Evolutionary conservation across 2,113 vertebrate genomes (phyloP).

Genomic region (Odontophorus gujanensis): DNA sequence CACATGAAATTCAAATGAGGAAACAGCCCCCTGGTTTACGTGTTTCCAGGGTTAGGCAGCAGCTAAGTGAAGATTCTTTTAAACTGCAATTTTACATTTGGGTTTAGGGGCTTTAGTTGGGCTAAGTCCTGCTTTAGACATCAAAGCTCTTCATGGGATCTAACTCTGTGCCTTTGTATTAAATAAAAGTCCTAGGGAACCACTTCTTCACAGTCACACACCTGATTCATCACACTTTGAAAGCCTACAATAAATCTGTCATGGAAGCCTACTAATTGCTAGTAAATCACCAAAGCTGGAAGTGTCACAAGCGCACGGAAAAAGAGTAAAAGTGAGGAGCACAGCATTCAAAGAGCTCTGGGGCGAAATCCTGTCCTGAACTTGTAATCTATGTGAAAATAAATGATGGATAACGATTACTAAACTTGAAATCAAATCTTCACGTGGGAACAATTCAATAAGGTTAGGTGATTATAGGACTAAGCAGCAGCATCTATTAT

Average conservation of each 20-base stretch:
- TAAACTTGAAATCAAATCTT: conserved; percentile 75
- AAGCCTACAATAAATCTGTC: conserved; percentile 66
- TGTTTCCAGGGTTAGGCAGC: conserved; percentile 28
- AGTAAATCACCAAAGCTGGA: conserved; percentile 65
- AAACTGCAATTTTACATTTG: not conserved
- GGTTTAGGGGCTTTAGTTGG: conserved; percentile 20
- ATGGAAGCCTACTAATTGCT: conserved; percentile 58
- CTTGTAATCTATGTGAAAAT: conserved; percentile 70
- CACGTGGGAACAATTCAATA: conserved; percentile 63
- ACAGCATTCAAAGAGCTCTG: conserved; percentile 13
- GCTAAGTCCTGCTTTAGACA: conserved; percentile 35
- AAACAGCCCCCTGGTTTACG: not conserved
- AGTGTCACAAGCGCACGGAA: conserved; percentile 34
- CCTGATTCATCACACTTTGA: conserved; percentile 58
- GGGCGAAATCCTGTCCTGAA: conserved; percentile 67
- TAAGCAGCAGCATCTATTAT: conserved; percentile 61
- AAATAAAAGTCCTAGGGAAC: not conserved
- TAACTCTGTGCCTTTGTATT: not conserved
- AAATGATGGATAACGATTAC: conserved; percentile 74
- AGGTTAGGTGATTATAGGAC: conserved; percentile 73
- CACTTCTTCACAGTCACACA: not conserved
- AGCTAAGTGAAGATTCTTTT: conserved; percentile 20
- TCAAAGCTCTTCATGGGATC: not conserved
- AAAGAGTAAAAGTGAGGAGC: conserved; percentile 30
- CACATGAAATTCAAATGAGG: conserved; percentile 44